These are phyloP conservation scores for Sphyrna mokarran DNA, from an alignment of 2,113 vertebrate genomes.

Conservation along the genomic window DNA sequence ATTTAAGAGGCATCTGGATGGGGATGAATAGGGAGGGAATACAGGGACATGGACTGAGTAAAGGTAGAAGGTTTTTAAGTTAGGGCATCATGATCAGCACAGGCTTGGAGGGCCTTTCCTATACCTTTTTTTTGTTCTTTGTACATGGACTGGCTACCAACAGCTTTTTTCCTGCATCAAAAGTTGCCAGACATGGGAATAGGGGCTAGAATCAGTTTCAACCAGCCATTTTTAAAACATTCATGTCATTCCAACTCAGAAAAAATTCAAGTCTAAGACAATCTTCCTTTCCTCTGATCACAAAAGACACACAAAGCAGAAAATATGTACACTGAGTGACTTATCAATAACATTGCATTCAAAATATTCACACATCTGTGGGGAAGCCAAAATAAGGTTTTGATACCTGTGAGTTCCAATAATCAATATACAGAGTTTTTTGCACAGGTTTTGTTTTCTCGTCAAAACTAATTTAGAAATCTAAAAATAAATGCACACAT, in stretches of 20 bases:
- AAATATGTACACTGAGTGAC: background rate
- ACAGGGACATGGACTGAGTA: no score
- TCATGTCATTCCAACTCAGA: background rate
- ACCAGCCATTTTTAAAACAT: background rate
- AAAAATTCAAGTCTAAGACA: background rate
- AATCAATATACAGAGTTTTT: background rate
- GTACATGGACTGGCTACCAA: no score
- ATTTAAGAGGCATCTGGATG: no score
- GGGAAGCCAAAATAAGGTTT: background rate
- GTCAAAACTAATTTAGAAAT: slow-evolving; percentile 17
- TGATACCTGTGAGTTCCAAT: background rate
- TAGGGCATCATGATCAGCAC: no score
- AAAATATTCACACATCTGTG: slow-evolving; percentile 25
- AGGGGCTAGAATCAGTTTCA: background rate
- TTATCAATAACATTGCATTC: slow-evolving; percentile 1
- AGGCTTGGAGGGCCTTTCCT: no score
- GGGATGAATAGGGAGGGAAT: no score
- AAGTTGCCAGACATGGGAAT: no score
- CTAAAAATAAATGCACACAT: slow-evolving; percentile 47
- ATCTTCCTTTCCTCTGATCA: background rate
- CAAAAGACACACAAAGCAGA: background rate
- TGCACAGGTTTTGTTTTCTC: background rate
- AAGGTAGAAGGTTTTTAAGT: no score
- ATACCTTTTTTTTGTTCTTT: no score
- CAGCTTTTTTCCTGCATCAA: no score